Percentiles rank a stretch among this genome's conserved stretches.
phyloP scores from a whole-genome alignment of 2,797 vertebrate species.

The Acanthurus leucopareius region DNA sequence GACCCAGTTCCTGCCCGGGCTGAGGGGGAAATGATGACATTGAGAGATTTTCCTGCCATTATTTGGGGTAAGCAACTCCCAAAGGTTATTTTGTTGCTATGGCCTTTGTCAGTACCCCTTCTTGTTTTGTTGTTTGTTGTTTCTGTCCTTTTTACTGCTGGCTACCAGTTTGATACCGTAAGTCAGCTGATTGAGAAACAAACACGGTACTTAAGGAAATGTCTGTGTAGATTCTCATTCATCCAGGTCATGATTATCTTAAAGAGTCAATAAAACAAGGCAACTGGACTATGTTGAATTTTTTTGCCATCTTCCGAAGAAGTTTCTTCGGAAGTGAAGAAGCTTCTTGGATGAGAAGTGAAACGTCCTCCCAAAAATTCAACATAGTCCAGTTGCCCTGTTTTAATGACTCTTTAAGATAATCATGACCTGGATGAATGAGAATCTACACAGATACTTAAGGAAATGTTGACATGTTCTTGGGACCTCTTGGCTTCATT shows the following conservation, averaged over 20 bases:
- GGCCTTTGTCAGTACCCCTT: constrained; percentile 28
- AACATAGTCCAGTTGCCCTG: too few relatives aligned
- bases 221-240: too few relatives aligned
- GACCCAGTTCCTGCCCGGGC: constrained; percentile 75
- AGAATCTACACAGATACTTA: too few relatives aligned
- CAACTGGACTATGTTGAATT: too few relatives aligned
- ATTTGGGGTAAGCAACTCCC: constrained; percentile 70
- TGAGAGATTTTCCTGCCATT: constrained; percentile 79
- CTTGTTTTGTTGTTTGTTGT: constrained; percentile 13
- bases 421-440: too few relatives aligned
- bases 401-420: too few relatives aligned
- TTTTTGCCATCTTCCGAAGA: too few relatives aligned
- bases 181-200: constrained; percentile 41
- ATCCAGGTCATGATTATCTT: too few relatives aligned
- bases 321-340: too few relatives aligned
- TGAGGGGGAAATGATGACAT: constrained; percentile 71
- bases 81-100: constrained; percentile 61
- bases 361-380: too few relatives aligned
- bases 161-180: constrained; percentile 35
- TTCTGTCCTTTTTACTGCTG: neutral
- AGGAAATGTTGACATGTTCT: constrained; percentile 11
- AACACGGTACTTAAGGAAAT: constrained; percentile 1
- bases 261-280: too few relatives aligned
- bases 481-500: neutral
- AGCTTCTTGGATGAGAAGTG: too few relatives aligned